Conservation (phyloP, 2,797 vertebrate species). For the Onychomys leucogaster region DNA sequence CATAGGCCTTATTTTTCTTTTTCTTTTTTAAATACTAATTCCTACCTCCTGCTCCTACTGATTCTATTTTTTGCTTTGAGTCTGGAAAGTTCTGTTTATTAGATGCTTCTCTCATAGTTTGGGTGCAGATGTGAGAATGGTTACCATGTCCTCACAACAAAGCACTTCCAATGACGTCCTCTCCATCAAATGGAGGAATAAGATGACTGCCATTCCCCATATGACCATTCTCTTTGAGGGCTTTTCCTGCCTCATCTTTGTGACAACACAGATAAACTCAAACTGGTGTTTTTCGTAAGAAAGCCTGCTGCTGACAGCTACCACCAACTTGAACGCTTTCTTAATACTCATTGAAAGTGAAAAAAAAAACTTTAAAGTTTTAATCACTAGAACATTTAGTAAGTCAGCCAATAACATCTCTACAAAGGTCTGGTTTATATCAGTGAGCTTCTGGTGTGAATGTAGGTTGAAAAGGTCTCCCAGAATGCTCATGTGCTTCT, state of each 20-base stretch:
- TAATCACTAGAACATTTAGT: neutral
- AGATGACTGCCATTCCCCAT: neutral
- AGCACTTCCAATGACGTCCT: neutral
- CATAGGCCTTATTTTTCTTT: neutral
- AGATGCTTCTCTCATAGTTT: neutral
- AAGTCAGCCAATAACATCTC: slow-evolving; percentile 3
- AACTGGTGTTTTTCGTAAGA: neutral
- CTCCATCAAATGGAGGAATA: neutral
- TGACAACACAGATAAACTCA: neutral
- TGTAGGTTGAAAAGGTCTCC: neutral
- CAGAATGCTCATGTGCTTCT: slow-evolving; percentile 4
- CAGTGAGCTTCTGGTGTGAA: slow-evolving; percentile 1
- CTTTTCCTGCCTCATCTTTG: neutral
- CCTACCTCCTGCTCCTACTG: neutral
- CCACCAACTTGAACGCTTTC: neutral
- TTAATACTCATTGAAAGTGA: neutral
- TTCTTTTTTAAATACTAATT: neutral
- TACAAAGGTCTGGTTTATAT: neutral
- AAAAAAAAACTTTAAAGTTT: slow-evolving; percentile 4
- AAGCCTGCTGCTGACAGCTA: neutral
- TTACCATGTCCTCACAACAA: neutral
- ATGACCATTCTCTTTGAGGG: neutral
- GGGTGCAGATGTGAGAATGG: neutral
- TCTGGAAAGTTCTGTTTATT: slow-evolving; percentile 5
- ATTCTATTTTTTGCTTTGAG: slow-evolving; percentile 38